phyloP scores from a whole-genome alignment of 2,797 vertebrate species.

The Harpagifer antarcticus region DNA sequence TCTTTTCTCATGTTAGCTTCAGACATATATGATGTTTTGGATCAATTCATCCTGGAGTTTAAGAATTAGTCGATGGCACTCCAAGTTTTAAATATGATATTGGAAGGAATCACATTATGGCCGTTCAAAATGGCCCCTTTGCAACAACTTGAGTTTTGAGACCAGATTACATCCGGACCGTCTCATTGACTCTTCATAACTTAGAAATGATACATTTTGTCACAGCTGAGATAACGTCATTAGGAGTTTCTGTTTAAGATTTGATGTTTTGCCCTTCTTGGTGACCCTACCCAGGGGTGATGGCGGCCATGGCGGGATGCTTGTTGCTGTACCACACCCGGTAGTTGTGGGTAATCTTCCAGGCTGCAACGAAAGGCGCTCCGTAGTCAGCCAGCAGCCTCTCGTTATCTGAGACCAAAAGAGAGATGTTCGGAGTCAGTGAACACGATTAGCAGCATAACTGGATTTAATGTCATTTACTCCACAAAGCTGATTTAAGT shows the following conservation, averaged over 20 bases:
- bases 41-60: no score
- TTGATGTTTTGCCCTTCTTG: not conserved
- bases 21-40: no score
- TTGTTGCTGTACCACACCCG: conserved; percentile 96
- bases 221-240: no score
- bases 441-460: not conserved
- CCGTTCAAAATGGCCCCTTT: no score
- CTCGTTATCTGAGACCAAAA: conserved; percentile 88
- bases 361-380: conserved; percentile 87
- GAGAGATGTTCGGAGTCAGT: not conserved
- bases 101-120: no score
- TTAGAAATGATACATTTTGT: no score
- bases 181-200: no score
- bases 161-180: no score
- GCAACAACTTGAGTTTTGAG: no score
- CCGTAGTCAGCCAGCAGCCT: conserved; percentile 93
- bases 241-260: not conserved
- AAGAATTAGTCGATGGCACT: no score
- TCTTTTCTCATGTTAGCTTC: no score
- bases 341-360: conserved; percentile 97
- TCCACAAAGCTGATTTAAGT: not conserved
- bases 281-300: conserved; percentile 90
- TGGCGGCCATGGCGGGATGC: conserved; percentile 90
- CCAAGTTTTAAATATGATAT: no score
- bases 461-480: conserved; percentile 4